These are phyloP conservation scores for Anolis apletophallus DNA, from an alignment of 2,797 vertebrate genomes.

Conservation along the genomic window DNA sequence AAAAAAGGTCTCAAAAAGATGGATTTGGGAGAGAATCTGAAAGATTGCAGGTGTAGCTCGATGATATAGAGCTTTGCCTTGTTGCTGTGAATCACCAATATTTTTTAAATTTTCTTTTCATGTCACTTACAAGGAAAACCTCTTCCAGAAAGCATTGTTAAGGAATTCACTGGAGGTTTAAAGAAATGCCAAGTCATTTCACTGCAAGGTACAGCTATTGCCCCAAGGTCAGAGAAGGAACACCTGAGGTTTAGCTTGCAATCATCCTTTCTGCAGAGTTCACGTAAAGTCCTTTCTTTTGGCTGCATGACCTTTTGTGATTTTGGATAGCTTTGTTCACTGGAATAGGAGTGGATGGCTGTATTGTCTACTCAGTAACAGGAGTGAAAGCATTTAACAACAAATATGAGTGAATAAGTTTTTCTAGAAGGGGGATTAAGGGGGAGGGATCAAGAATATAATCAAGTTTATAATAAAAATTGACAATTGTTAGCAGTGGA, in stretches of 20 bases:
- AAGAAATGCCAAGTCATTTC: constrained; percentile 49
- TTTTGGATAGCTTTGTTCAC: constrained; percentile 34
- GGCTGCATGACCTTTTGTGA: constrained; percentile 15
- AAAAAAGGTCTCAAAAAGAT: neutral
- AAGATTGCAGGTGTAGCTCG: neutral
- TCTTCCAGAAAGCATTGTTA: constrained; percentile 36
- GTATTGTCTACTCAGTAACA: constrained; percentile 6
- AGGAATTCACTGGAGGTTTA: constrained; percentile 29
- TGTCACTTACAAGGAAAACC: constrained; percentile 33
- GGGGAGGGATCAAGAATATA: neutral
- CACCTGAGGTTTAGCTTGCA: constrained; percentile 18
- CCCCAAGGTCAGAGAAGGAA: constrained; percentile 21
- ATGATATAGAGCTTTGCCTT: neutral
- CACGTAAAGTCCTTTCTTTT: constrained; percentile 37
- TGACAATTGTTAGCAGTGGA: too few relatives aligned
- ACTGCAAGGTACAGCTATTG: constrained; percentile 26
- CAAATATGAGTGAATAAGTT: too few relatives aligned
- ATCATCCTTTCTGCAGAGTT: constrained; percentile 39
- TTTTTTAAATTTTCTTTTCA: constrained; percentile 20
- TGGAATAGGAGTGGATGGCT: constrained; percentile 26
- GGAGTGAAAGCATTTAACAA: neutral
- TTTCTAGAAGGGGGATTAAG: too few relatives aligned
- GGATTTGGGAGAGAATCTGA: neutral
- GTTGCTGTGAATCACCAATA: constrained; percentile 18
- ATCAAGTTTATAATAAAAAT: too few relatives aligned